Conservation (phyloP, 2,113 vertebrate species). For the Sylvicapra grimmia region DNA sequence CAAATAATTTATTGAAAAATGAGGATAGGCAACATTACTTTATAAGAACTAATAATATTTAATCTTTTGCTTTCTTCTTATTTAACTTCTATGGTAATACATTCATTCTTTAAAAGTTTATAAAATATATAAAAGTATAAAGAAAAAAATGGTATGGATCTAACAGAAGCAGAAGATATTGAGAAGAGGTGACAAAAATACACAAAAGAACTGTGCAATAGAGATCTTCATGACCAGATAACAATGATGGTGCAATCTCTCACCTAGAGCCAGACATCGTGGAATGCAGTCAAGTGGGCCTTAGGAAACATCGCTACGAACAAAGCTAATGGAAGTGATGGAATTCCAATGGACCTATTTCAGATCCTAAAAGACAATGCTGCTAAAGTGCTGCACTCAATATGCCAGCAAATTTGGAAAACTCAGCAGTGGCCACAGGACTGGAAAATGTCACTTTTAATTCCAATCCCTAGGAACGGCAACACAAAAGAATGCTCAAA, state of each 20-base stretch:
- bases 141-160: not conserved
- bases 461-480: not conserved
- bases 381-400: not conserved
- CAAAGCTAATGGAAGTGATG: not conserved
- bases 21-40: not conserved
- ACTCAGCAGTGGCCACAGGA: not conserved
- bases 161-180: not conserved
- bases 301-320: not conserved
- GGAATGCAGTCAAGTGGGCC: not conserved
- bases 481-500: not conserved
- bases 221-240: not conserved
- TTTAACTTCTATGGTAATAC: not conserved
- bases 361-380: not conserved
- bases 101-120: not conserved
- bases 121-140: not conserved
- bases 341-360: not conserved
- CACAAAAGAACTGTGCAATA: not conserved
- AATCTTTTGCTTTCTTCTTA: not conserved
- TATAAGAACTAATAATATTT: not conserved
- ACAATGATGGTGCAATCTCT: not conserved
- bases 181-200: not conserved
- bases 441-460: not conserved
- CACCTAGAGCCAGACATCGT: not conserved
- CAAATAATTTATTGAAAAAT: not conserved
- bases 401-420: not conserved